Percentiles rank a stretch among this genome's conserved stretches.
Conservation (phyloP, 1,140 invertebrate species). For the Reticulitermes speratus region DNA sequence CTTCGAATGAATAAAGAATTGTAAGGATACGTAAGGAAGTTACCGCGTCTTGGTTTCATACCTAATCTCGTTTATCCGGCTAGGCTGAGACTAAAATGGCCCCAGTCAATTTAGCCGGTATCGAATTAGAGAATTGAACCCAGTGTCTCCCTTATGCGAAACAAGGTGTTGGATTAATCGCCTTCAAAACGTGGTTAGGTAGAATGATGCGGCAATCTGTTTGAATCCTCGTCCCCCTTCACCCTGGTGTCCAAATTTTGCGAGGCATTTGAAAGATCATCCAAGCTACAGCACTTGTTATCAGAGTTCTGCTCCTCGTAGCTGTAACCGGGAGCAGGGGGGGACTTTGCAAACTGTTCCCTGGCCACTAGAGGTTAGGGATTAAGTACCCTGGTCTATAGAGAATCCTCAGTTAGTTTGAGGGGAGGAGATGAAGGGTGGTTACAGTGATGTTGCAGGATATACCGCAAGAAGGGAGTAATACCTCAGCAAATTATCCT, state of each 20-base stretch:
- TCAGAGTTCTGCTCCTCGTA: background rate
- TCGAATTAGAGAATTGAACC: too few relatives aligned
- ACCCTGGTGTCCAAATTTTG: background rate
- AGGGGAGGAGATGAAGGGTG: conserved; percentile 1
- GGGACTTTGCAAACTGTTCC: background rate
- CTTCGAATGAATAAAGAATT: too few relatives aligned
- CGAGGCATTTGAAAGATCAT: background rate
- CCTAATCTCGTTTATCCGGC: too few relatives aligned
- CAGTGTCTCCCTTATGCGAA: too few relatives aligned
- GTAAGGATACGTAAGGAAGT: too few relatives aligned
- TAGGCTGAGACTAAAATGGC: too few relatives aligned
- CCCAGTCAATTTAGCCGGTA: too few relatives aligned
- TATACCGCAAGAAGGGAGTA: background rate
- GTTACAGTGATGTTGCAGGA: background rate
- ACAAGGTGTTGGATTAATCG: too few relatives aligned
- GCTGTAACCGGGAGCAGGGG: background rate
- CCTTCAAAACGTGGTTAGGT: too few relatives aligned
- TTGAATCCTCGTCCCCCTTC: too few relatives aligned
- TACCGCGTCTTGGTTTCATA: too few relatives aligned
- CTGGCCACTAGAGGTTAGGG: background rate
- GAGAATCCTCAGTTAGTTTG: background rate
- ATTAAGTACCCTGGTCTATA: background rate
- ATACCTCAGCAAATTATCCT: conserved; percentile 3
- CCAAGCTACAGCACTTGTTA: background rate
- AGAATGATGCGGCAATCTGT: too few relatives aligned